Evolutionary conservation across 2,888 invertebrate species (phyloP), one percentile per base, ranked within the genome.

Genomic region (Ectobius pallidus): DNA sequence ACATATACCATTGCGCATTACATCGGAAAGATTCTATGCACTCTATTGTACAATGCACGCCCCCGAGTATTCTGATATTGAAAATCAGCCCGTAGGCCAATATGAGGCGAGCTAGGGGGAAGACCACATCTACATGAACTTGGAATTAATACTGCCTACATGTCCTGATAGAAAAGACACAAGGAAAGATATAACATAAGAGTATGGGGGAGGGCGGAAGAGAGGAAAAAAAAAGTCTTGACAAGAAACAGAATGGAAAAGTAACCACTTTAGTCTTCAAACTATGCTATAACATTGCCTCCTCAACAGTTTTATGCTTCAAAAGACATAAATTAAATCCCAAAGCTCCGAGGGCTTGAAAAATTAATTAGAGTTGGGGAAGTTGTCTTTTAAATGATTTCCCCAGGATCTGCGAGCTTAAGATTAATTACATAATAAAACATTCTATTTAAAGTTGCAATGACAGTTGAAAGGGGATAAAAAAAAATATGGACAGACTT

Each of bases 331-430:
- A 75, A 75, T 75, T 75, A 75, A 75, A 75, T 75, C 74, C 72
- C 74, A 63, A 69, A 72, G 74, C 74, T 72, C 74, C 62, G 61
- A 55, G 67, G 70, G 73, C 73, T 73, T 73, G 70, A 73, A 75
- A 75, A 75, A 75, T 73, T 75, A 73, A 75, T 73, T 75, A 73
- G 67, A 73, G 52, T 73, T 75, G 58, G 73, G 70, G 70, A 75
- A 75, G 70, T 75, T 75, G 74, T 75, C 74, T 75, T 74, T 75
- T 72, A 75, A 75, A 75, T 75, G 74, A 75, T 75, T 75, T 75
- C 74, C 74, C 72, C 71, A 69, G 74, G 71, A 69, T 69, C 74
- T 42, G 27, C 22, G 32, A 62, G 69, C 69, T 65, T 62, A 71
- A 75, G 74, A 75, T 75, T 75, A 75, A 75, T 75, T 75, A 75